A percentile compares a stretch with the other conserved stretches of the same genome.
Conservation (phyloP, 2,113 vertebrate genomes). For the Platichthys flesus region DNA sequence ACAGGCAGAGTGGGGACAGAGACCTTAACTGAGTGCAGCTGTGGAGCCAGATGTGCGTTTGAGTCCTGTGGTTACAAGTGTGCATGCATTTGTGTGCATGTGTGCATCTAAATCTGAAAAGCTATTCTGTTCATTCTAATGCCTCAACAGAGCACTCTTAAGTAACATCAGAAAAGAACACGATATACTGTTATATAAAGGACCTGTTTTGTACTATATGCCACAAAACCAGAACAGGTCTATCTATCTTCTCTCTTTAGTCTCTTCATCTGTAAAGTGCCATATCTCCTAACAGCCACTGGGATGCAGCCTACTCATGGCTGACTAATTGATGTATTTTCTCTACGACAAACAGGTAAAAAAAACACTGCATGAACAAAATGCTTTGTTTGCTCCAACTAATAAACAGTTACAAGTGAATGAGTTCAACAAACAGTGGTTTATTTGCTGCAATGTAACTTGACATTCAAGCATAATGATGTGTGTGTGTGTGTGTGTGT, state of each 20-base stretch:
- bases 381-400: neutral
- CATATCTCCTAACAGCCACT: neutral
- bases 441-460: neutral
- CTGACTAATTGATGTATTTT: neutral
- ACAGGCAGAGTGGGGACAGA: slow-evolving; percentile 36
- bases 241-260: neutral
- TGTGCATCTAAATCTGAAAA: slow-evolving; percentile 47
- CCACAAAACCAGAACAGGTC: too few species aligned
- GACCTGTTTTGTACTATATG: neutral
- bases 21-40: slow-evolving; percentile 66
- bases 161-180: neutral
- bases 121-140: slow-evolving; percentile 39
- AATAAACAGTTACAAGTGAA: neutral
- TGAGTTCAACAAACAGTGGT: neutral
- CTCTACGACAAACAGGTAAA: neutral
- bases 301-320: slow-evolving; percentile 1
- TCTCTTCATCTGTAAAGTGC: neutral
- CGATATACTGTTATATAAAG: neutral
- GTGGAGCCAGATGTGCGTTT: slow-evolving; percentile 72
- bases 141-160: slow-evolving; percentile 11
- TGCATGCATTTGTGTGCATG: slow-evolving; percentile 15
- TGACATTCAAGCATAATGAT: slow-evolving; percentile 18
- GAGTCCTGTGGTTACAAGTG: slow-evolving; percentile 58
- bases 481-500: too few species aligned
- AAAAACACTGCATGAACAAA: neutral